Base-by-base conservation (phyloP, 35 echinoderm and acorn worm species). In the Chiridota heheva region DNA sequence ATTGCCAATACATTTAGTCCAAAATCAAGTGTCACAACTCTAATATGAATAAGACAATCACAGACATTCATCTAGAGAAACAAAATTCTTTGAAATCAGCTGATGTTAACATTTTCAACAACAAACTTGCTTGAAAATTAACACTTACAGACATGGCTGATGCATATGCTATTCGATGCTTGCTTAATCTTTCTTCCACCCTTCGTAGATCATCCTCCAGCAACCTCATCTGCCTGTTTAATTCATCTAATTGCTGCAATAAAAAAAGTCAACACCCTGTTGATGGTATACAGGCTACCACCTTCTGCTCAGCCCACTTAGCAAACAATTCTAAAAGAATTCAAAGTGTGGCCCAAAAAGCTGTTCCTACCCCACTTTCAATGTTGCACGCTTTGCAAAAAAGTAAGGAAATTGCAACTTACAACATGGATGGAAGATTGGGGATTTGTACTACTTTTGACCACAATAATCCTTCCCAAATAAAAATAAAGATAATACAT, bases 171-270 rank as follows among this genome's bases (percentile, higher is more conserved):
- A 64, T 69, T 10, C 87, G 63, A 49, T 96, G 92, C 40, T 90
- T 86, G 36, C 44, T 86, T 24, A 96, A 60, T 53, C 69, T 55
- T 20, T 88, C 88, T 34, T 91, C 89, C 70, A 90, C 76, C 40
- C 89, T 82, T 29, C 82, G 77, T 37, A 72, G 36, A 55, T 97
- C 94, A 40, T 85, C 94, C 75, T 97, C 94, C 33, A 97, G 46
- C 36, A 97, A 36, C 12, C 64, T 60, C 74, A 97, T 91, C 72
- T 97, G 94, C 57, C 68, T 84, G 61, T 80, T 79, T 12, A 97
- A 73, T 74, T 97, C 87, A 74, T 91, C 85, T 57, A 97, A 17
- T 82, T 97, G 94, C 88, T 96, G 76, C 42, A n/a, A 41, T 53
- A 70, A 48, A 26, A 33, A 57, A 13, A 81, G 13, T 36, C 61